A percentile compares a stretch with the other conserved stretches of the same genome.
Evolutionary conservation across 2,113 vertebrate species (phyloP).

Genomic region (Lontra canadensis): DNA sequence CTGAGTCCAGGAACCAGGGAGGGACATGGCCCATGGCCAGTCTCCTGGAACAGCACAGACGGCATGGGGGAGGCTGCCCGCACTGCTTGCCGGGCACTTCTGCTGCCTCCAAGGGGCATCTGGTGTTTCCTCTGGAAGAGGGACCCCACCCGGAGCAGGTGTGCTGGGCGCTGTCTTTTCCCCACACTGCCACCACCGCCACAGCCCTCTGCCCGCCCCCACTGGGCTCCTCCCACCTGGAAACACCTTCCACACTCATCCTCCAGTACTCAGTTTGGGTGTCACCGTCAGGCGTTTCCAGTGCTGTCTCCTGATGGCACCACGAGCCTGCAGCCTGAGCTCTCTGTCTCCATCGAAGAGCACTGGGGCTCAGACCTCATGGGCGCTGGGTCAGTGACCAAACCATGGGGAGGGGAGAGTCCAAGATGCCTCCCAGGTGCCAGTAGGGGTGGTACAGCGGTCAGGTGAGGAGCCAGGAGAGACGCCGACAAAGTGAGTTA

Average conservation of each 20-base stretch:
- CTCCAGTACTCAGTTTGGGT: fast-evolving
- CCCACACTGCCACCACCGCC: background rate
- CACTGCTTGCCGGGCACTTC: background rate
- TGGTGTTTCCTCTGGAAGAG: background rate
- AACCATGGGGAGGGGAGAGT: fast-evolving
- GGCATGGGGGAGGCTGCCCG: background rate
- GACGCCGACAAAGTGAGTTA: no score
- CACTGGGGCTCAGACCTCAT: background rate
- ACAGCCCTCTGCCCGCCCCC: background rate
- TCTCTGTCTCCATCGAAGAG: background rate
- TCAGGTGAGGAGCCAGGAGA: background rate
- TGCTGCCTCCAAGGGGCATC: background rate
- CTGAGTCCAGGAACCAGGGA: background rate
- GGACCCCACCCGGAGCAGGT: background rate
- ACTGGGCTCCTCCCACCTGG: fast-evolving
- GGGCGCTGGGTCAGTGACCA: background rate
- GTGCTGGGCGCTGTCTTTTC: background rate
- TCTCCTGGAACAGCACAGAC: background rate
- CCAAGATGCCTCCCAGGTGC: background rate
- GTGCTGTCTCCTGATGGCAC: fast-evolving
- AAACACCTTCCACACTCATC: background rate
- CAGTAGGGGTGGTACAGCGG: fast-evolving
- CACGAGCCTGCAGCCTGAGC: fast-evolving
- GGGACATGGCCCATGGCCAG: no score
- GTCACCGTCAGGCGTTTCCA: background rate